Percentiles rank a stretch among this genome's conserved stretches.
phyloP scores from a whole-genome alignment of 2,797 vertebrate species.

The Lepidocolaptes lacrymiger region DNA sequence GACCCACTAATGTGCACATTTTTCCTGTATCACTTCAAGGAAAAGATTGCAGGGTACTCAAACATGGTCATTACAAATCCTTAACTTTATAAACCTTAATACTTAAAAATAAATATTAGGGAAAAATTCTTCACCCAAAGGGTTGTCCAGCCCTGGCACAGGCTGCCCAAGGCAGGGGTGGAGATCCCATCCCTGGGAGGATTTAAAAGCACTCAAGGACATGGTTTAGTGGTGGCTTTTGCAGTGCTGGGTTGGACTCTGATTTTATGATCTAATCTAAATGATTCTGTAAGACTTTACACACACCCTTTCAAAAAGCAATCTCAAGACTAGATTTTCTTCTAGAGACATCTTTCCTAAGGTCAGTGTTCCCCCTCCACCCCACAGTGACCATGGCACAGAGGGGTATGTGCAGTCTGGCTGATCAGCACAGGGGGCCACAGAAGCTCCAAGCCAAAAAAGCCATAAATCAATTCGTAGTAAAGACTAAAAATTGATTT shows the following conservation, averaged over 20 bases:
- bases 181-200: not conserved
- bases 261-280: not conserved
- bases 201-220: not conserved
- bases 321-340: not conserved
- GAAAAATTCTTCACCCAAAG: not conserved
- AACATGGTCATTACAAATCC: accelerated
- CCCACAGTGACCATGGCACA: accelerated
- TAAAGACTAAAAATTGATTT: not conserved
- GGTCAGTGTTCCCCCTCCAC: accelerated
- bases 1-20: accelerated
- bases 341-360: accelerated
- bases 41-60: not conserved
- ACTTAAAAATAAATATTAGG: too few relatives aligned
- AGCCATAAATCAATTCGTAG: constrained; percentile 2
- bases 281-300: not conserved
- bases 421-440: not conserved
- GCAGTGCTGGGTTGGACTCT: not conserved
- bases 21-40: too few relatives aligned
- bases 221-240: not conserved
- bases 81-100: too few relatives aligned
- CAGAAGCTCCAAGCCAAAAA: not conserved
- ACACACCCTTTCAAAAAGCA: not conserved
- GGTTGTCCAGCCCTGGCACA: not conserved
- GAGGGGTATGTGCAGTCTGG: not conserved
- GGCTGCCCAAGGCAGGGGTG: not conserved